Base-by-base conservation (phyloP, 2,888 invertebrate genomes). In the Synanthedon myopaeformis region DNA sequence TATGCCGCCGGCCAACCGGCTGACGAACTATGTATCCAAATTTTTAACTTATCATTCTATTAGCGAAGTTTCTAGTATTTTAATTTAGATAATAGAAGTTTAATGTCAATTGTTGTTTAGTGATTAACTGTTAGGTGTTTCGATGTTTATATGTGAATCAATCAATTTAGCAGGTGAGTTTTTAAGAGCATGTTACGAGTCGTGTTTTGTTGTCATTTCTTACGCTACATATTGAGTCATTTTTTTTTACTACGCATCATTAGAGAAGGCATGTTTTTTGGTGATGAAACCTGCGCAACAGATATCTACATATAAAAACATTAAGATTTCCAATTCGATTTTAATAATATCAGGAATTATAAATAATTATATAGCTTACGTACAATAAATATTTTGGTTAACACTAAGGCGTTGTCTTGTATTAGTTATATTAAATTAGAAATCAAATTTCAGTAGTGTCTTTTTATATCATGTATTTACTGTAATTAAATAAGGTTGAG, bases 31-130 rank as follows among this genome's bases (percentile, higher is more conserved):
- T 79, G 76, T 68, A 59, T 56, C 56, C 55, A 65, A 23, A 62
- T 62, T 61, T 61, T 67, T 63, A 61, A 60, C 60, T 56, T 58
- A 61, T 56, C 60, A 55, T 61, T 62, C 56, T 61, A 58, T 54
- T 65, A 17, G 56, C 61, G 64, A 67, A 65, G 60, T 66, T 74
- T 74, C 67, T 66, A 67, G 63, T 71, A 61, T 61, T 54, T 53
- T 58, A 60, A 52, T 58, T 5, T 23, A 23, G 23, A 55, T 59
- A 58, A 59, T 61, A 72, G 67, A 65, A 61, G 64, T 67, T 74
- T 66, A 58, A 69, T 72, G 80, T 85, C 82, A 84, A 84, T 84
- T 83, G 74, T 79, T 78, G 70, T 76, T 59, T 66, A 75, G 76
- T 79, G 74, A 67, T 62, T 73, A 73, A 70, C 67, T 62, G 69